Evolutionary conservation across 2,888 invertebrate genomes (phyloP), one percentile per base, ranked within the genome.

Genomic region (Oasisia sp.): DNA sequence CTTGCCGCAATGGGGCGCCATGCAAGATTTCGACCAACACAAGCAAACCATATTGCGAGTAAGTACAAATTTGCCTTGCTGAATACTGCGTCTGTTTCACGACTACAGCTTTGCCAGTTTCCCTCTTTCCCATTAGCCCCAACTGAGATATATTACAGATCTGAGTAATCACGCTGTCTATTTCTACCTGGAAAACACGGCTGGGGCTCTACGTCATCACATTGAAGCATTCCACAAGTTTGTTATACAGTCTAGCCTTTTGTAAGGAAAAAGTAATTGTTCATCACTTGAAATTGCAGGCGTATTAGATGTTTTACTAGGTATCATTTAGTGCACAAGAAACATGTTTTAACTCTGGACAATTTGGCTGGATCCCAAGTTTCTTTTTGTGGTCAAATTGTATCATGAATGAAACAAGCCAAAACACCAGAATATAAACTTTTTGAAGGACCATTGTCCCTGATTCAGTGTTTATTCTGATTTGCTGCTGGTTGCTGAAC

Each of bases 31-130:
- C 93, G 32, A 91, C 93, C 45, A 92, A 74, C 27, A 74, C 92
- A 89, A 94, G 94, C n/a, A 92, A 94, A 9, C 94, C 94, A 45
- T 94, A 94, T 90, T 95, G 95, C 94, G 94, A 94, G 95, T 95
- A 94, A 95, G 95, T 94, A 89, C 32, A 44, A 50, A 7, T 50
- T 50, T 8, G 9, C 74, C 7, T 74, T 74, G 74, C 27, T 74
- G 38, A 32, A 91, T 91, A 91, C 38, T 14, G 89, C 32, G 89
- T 32, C 74, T 32, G 12, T 32, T 56, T 19, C 19, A 19, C 19
- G 32, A 32, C 74, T 50, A 19, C 38, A 38, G 14, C 89, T 89
- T 50, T 27, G 32, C 89, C 89, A 32, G 19, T 27, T 56, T 91
- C 91, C 27, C 91, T 58, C 74, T 89, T 44, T 91, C 38, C 50